phyloP scores from a whole-genome alignment of 1,140 invertebrate genomes.

The Littorina saxatilis region DNA sequence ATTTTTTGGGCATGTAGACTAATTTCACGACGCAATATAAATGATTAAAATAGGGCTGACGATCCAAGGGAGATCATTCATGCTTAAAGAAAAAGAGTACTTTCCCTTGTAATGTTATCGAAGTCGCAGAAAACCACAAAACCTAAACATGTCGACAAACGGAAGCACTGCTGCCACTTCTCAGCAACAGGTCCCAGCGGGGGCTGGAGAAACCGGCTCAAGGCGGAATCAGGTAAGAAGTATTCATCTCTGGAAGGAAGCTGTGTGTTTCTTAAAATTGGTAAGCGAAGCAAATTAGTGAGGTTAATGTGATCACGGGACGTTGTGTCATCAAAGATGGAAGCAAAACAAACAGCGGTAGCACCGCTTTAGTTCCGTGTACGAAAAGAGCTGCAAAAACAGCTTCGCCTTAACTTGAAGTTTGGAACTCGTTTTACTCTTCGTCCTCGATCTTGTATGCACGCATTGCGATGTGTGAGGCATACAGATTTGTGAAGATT shows the following conservation, averaged over 20 bases:
- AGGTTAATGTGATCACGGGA: not conserved
- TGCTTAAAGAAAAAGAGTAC: not conserved
- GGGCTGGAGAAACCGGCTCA: not conserved
- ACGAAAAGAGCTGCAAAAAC: not conserved
- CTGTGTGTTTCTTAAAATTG: not conserved
- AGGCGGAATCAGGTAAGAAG: constrained; percentile 20
- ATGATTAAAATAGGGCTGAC: no score
- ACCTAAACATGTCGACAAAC: constrained; percentile 29
- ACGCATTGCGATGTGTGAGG: no score
- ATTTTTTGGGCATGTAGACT: not conserved
- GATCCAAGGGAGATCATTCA: no score
- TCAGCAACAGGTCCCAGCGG: not conserved
- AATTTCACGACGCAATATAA: not conserved
- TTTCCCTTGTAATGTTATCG: not conserved
- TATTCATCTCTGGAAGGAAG: not conserved
- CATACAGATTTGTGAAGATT: no score
- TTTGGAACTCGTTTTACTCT: not conserved
- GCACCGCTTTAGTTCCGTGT: no score
- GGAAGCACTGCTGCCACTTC: constrained; percentile 16
- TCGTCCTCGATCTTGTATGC: no score
- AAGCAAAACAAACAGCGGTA: no score
- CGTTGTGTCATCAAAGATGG: not conserved
- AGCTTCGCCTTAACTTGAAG: not conserved
- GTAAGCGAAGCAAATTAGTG: not conserved
- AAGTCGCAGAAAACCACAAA: not conserved